These are phyloP conservation scores for Anniella stebbinsi DNA, from an alignment of 2,797 vertebrate species.

Conservation along the genomic window DNA sequence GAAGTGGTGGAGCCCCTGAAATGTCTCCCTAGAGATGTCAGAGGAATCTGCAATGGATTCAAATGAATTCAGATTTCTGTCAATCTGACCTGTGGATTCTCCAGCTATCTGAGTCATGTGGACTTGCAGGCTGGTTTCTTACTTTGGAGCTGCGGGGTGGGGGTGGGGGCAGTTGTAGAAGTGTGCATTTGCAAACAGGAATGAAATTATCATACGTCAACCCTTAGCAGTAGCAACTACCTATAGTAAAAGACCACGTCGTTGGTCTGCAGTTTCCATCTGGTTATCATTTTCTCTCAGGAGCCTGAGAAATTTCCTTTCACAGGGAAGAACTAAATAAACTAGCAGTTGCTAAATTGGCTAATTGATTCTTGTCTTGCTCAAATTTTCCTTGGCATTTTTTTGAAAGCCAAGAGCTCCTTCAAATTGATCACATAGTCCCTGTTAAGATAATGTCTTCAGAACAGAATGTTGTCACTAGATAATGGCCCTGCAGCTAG, in stretches of 20 bases:
- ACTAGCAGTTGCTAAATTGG: constrained; percentile 15
- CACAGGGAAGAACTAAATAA: constrained; percentile 38
- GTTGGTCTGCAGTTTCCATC: background rate
- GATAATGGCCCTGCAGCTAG: constrained; percentile 50
- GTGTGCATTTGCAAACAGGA: no score
- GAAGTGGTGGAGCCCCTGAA: no score
- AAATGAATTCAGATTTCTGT: no score
- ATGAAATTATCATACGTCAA: background rate
- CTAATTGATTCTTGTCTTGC: constrained; percentile 16
- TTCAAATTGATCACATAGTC: constrained; percentile 39
- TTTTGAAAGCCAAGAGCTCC: constrained; percentile 24
- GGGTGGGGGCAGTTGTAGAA: no score
- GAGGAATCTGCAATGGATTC: no score
- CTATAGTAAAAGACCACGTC: constrained; percentile 11
- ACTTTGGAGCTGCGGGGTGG: no score
- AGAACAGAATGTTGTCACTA: constrained; percentile 46
- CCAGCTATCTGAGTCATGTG: no score
- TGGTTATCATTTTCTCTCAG: constrained; percentile 43
- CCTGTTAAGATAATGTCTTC: constrained; percentile 26
- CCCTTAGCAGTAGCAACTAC: background rate
- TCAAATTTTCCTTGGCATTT: constrained; percentile 23
- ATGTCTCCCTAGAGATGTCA: no score
- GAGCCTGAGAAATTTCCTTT: constrained; percentile 37
- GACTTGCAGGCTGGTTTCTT: no score
- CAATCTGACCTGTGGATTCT: no score